Conservation (phyloP, 2,888 invertebrate species). For the Calameuta filiformis region DNA sequence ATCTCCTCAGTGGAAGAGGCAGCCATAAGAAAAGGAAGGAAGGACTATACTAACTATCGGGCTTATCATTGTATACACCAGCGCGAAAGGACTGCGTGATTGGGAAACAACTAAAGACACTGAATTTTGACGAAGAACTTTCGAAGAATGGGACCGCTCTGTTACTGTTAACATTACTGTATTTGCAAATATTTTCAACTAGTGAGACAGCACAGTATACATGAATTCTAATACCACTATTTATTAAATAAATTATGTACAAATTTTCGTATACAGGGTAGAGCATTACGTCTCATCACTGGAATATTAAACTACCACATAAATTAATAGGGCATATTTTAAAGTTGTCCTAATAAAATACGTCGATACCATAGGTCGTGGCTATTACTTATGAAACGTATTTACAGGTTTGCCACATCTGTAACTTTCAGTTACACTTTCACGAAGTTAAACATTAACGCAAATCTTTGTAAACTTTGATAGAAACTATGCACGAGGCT, state of each 20-base stretch:
- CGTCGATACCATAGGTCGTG: constrained; percentile 62
- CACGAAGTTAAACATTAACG: constrained; percentile 6
- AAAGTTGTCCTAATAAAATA: constrained; percentile 56
- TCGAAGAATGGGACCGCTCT: too few species aligned
- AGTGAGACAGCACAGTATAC: too few species aligned
- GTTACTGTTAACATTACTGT: too few species aligned
- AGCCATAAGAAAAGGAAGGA: too few species aligned
- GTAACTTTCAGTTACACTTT: constrained; percentile 14
- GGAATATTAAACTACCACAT: constrained; percentile 49
- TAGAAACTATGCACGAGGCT: constrained; percentile 7
- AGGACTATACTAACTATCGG: too few species aligned
- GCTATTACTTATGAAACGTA: constrained; percentile 44
- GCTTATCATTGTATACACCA: too few species aligned
- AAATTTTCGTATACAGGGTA: constrained; percentile 50
- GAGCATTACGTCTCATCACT: constrained; percentile 39
- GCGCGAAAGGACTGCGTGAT: too few species aligned
- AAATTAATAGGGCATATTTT: constrained; percentile 44
- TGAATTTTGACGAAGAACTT: too few species aligned
- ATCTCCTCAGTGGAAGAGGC: too few species aligned
- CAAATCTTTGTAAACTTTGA: constrained; percentile 13
- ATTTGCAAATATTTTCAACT: too few species aligned
- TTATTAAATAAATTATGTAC: constrained; percentile 64
- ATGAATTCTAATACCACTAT: constrained; percentile 34
- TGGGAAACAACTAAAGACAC: too few species aligned
- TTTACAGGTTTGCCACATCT: constrained; percentile 42